Percentiles rank a stretch among this genome's conserved stretches.
These are phyloP conservation scores for Diadegma fenestrale DNA, from an alignment of 2,888 invertebrate species.

Conservation along the genomic window DNA sequence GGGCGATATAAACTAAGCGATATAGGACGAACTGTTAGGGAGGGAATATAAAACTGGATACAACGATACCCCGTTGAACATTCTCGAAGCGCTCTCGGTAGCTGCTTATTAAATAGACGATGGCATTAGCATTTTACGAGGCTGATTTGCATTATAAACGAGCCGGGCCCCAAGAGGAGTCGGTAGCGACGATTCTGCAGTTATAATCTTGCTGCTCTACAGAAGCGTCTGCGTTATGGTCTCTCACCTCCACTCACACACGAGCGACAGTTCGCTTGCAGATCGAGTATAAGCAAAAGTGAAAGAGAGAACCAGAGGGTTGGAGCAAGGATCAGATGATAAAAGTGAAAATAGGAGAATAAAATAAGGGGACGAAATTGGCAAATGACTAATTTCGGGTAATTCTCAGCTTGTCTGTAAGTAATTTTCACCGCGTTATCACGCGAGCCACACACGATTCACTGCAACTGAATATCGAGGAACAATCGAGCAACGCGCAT, in stretches of 20 bases:
- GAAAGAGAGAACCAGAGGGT: background rate
- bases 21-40: slow-evolving; percentile 28
- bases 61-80: slow-evolving; percentile 58
- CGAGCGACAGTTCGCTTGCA: slow-evolving; percentile 56
- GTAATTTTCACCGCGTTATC: background rate
- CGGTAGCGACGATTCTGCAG: slow-evolving; percentile 19
- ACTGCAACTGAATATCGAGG: background rate
- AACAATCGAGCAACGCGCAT: background rate
- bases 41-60: slow-evolving; percentile 46
- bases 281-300: slow-evolving; percentile 38
- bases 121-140: slow-evolving; percentile 75
- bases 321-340: background rate
- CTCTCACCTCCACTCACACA: slow-evolving; percentile 34
- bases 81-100: slow-evolving; percentile 72
- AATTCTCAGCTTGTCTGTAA: background rate
- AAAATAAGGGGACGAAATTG: background rate
- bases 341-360: slow-evolving; percentile 30
- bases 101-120: slow-evolving; percentile 73
- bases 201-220: slow-evolving; percentile 33
- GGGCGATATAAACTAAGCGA: slow-evolving; percentile 29
- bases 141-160: slow-evolving; percentile 73
- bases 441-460: background rate
- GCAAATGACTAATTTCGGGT: background rate
- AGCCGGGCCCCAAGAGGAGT: slow-evolving; percentile 66
- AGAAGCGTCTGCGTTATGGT: slow-evolving; percentile 41